Percentiles rank a stretch among this genome's conserved stretches.
Evolutionary conservation across 2,113 vertebrate genomes (phyloP).

Genomic region (Cyphomyrus discorhynchus): DNA sequence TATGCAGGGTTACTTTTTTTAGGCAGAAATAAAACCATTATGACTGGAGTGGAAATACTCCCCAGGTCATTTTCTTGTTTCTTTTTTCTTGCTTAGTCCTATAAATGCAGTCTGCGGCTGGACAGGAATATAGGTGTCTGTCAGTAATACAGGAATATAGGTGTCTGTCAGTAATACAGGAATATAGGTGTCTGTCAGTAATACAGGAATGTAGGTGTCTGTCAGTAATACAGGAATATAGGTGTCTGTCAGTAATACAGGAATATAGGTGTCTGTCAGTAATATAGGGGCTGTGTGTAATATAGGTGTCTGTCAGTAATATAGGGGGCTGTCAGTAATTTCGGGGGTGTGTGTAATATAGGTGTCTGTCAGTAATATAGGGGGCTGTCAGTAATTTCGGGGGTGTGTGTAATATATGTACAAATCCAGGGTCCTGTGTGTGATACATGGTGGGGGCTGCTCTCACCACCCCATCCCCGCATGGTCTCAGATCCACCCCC

Average conservation of each 20-base stretch:
- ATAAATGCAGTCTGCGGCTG: slow-evolving; percentile 21
- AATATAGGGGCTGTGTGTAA: not conserved
- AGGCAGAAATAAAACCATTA: not conserved
- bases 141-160: not conserved
- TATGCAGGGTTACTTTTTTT: not conserved
- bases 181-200: not conserved
- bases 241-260: not conserved
- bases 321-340: too few relatives aligned
- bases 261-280: not conserved
- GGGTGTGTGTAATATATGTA: too few relatives aligned
- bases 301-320: not conserved
- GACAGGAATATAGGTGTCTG: slow-evolving; percentile 16
- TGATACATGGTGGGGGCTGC: not conserved
- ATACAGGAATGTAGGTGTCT: not conserved
- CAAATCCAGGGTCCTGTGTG: not conserved
- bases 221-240: not conserved
- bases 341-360: not conserved
- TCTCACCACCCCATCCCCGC: too few relatives aligned
- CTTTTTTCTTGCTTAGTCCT: slow-evolving; percentile 19
- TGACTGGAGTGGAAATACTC: slow-evolving; percentile 18
- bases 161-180: not conserved
- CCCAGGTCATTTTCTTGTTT: slow-evolving; percentile 10
- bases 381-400: too few relatives aligned
- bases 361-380: not conserved
- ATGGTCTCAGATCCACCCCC: too few relatives aligned